Evolutionary conservation across 2,888 invertebrate species (phyloP).

Genomic region (Andrena bucephala): DNA sequence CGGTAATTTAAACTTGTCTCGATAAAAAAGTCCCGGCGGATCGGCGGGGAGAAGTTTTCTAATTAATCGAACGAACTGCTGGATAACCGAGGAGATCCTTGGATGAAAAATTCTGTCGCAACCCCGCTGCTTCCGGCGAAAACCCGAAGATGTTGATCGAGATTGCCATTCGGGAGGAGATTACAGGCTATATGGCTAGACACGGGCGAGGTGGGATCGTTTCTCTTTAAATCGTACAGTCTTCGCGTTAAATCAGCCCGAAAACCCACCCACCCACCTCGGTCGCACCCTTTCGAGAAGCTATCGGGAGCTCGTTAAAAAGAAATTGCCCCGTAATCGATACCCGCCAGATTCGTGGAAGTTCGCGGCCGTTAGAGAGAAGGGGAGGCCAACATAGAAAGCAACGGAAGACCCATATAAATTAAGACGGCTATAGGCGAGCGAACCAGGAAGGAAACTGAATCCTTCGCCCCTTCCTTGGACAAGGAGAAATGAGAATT

Average conservation of each 20-base stretch:
- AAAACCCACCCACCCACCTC: neutral
- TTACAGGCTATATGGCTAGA: slow-evolving; percentile 38
- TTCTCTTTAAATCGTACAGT: slow-evolving; percentile 52
- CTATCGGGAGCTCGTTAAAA: slow-evolving; percentile 76
- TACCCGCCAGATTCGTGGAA: slow-evolving; percentile 58
- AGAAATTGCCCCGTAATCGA: slow-evolving; percentile 77
- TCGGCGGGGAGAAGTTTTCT: slow-evolving; percentile 64
- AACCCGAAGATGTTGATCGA: slow-evolving; percentile 62
- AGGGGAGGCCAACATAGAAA: slow-evolving; percentile 22
- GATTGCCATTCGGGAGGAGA: slow-evolving; percentile 58
- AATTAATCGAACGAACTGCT: slow-evolving; percentile 65
- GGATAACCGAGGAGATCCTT: slow-evolving; percentile 34
- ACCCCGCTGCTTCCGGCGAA: slow-evolving; percentile 7
- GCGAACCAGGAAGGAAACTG: slow-evolving; percentile 31
- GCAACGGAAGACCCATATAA: slow-evolving; percentile 60
- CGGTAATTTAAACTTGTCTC: slow-evolving; percentile 63
- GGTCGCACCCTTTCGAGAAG: slow-evolving; percentile 63
- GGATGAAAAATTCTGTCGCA: slow-evolving; percentile 68
- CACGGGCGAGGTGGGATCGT: slow-evolving; percentile 3
- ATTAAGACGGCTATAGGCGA: slow-evolving; percentile 56
- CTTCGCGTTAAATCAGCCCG: slow-evolving; percentile 68
- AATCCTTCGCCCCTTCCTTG: slow-evolving; percentile 17
- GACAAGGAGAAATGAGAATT: slow-evolving; percentile 48
- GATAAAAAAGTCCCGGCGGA: slow-evolving; percentile 40
- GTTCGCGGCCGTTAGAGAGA: slow-evolving; percentile 13